Base-by-base conservation (phyloP, 2,888 invertebrate genomes). In the Lepidocyrtinus sp. region DNA sequence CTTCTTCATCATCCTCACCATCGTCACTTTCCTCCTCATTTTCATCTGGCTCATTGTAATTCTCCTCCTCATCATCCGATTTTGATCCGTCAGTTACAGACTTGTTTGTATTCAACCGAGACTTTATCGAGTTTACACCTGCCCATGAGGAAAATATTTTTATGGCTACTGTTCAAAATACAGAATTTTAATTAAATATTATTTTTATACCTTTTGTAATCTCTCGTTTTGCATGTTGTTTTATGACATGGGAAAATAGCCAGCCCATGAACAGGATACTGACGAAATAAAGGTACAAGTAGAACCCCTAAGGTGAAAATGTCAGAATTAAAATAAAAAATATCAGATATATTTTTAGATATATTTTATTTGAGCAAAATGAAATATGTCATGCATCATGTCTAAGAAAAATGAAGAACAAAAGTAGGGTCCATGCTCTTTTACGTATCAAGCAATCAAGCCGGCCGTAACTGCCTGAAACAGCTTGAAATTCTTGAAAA, bases 191-290 rank as follows among this genome's bases (percentile, higher is more conserved):
- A 36, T 36, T 9, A 36, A 36, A 9, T 12, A 36, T 36, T 36
- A 36, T 36, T 9, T 36, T 36, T 22, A 24, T 67, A 81, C 83
- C 83, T 63, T 62, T 46, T 15, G 67, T 78, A 12, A 83, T 81
- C n/a, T 75, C 76, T 21, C 76, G 71, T 87, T 83, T 75, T 9
- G 87, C 86, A 74, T 85, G 85, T 78, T 92, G 92, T 88, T 93
- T 91, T 22, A 94, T 90, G 85, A 96, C 90, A 80, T 95, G 94
- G 68, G 92, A 92, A 88, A 95, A 96, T 92, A 95, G 95, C 89
- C 94, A 95, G 75, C 94, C 90, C 69, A 96, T 91, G 88, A 96
- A 96, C 79, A 93, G 90, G 92, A 96, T 95, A 88, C 95, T 95
- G 83, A 95, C 95, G 87, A 94, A 92, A 89, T 96, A 96, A 84